Percentiles rank a stretch among this genome's conserved stretches.
phyloP scores from a whole-genome alignment of 30 jellyfish, hydroid and myxozoan genomes.

The Phacellophora camtschatica region DNA sequence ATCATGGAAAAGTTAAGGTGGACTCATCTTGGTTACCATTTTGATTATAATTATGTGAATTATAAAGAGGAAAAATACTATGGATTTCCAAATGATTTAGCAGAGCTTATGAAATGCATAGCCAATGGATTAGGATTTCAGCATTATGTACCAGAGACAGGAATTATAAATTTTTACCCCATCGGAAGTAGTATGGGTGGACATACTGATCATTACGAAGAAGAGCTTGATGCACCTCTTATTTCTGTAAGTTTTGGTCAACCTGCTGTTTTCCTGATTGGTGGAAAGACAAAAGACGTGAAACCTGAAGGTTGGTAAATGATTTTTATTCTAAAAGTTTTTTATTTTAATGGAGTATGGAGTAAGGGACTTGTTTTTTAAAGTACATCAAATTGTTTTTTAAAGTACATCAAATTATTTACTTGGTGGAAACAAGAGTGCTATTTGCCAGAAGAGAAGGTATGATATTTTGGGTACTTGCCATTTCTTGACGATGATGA shows the following conservation, averaged over 20 bases:
- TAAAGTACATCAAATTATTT: too few relatives aligned
- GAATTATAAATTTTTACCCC: conserved; percentile 87
- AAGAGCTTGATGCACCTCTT: conserved; percentile 89
- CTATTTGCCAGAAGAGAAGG: too few relatives aligned
- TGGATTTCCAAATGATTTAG: conserved; percentile 92
- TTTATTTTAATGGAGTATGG: too few relatives aligned
- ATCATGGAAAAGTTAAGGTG: conserved; percentile 81
- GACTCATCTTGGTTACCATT: conserved; percentile 97
- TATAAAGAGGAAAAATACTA: conserved; percentile 85
- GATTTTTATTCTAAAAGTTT: too few relatives aligned
- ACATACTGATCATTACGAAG: conserved; percentile 98
- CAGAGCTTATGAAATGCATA: conserved; percentile 60
- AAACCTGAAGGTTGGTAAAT: conserved; percentile 95
- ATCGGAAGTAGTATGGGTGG: conserved; percentile 99
- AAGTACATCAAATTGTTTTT: not conserved
- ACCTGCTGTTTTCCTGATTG: conserved; percentile 91
- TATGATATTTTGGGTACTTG: too few relatives aligned
- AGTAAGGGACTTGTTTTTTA: not conserved
- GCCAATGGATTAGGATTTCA: conserved; percentile 68
- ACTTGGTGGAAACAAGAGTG: too few relatives aligned
- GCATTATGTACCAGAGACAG: conserved; percentile 87
- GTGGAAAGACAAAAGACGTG: conserved; percentile 80
- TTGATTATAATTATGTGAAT: conserved; percentile 89
- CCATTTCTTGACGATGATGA: too few relatives aligned
- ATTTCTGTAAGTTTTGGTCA: conserved; percentile 90